Conservation (phyloP, 2,797 vertebrate genomes). For the Oreochromis grahami region DNA sequence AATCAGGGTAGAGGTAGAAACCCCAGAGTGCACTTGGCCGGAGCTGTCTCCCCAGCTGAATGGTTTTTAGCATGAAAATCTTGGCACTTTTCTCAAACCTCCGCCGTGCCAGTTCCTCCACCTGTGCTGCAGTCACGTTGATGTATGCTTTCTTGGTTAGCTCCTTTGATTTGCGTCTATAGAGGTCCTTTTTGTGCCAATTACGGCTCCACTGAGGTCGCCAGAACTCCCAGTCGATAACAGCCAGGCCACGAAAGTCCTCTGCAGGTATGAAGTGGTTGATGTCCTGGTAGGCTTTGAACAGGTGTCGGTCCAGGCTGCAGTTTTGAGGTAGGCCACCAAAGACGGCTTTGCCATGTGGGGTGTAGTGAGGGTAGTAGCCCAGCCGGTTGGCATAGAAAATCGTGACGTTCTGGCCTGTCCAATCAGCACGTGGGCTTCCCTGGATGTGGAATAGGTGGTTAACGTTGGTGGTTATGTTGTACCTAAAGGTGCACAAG, state of each 20-base stretch:
- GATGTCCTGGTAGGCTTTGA: constrained; percentile 76
- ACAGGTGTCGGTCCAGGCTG: constrained; percentile 77
- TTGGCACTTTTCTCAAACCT: constrained; percentile 80
- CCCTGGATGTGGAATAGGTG: constrained; percentile 76
- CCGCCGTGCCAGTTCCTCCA: constrained; percentile 71
- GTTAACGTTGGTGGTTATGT: constrained; percentile 70
- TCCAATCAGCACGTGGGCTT: constrained; percentile 75
- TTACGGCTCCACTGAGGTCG: constrained; percentile 78
- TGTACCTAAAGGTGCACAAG: constrained; percentile 74
- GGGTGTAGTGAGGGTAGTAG: constrained; percentile 80
- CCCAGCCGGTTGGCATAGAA: constrained; percentile 83
- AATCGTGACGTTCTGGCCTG: constrained; percentile 83
- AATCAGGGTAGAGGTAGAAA: constrained; percentile 85
- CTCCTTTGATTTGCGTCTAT: constrained; percentile 72
- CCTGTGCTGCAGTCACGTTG: constrained; percentile 69
- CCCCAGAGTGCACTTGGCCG: constrained; percentile 79
- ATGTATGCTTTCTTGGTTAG: constrained; percentile 65
- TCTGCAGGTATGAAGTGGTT: constrained; percentile 75
- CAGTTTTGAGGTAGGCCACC: constrained; percentile 80
- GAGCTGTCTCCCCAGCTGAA: constrained; percentile 74
- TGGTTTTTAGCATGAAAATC: constrained; percentile 81
- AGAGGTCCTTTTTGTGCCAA: constrained; percentile 79
- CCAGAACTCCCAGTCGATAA: constrained; percentile 83
- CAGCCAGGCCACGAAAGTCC: constrained; percentile 76
- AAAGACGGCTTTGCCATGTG: constrained; percentile 67